These are phyloP conservation scores for Amiota minor DNA, from an alignment of 2,888 invertebrate species.

Conservation along the genomic window DNA sequence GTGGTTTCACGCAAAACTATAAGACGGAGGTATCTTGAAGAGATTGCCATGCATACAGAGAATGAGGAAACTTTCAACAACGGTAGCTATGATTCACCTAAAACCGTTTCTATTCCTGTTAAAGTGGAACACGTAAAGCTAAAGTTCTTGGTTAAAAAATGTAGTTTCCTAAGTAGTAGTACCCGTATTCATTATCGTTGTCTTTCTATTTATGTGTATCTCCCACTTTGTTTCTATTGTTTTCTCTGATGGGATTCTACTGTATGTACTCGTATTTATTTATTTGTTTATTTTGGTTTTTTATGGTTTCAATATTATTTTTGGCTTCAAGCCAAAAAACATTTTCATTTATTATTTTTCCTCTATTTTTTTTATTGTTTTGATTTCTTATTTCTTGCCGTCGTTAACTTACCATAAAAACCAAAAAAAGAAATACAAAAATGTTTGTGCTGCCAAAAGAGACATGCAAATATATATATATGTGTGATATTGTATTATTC, in stretches of 20 bases:
- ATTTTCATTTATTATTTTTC: conserved; percentile 16
- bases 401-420: too few relatives aligned
- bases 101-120: too few relatives aligned
- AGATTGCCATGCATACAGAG: too few relatives aligned
- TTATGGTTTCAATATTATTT: conserved; percentile 17
- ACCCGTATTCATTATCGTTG: not conserved
- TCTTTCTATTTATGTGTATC: not conserved
- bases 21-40: too few relatives aligned
- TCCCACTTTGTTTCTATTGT: too few relatives aligned
- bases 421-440: not conserved
- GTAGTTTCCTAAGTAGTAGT: too few relatives aligned
- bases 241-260: not conserved
- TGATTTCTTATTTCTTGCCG: not conserved
- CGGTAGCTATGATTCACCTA: too few relatives aligned
- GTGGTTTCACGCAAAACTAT: too few relatives aligned
- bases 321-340: conserved; percentile 16
- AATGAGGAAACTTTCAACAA: too few relatives aligned
- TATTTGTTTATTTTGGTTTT: conserved; percentile 24
- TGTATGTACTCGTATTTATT: conserved; percentile 20
- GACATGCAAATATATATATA: conserved; percentile 22
- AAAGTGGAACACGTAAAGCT: too few relatives aligned
- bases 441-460: conserved; percentile 40
- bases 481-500: not conserved
- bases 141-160: too few relatives aligned
- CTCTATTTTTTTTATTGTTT: conserved; percentile 5